phyloP scores from a whole-genome alignment of 2,888 invertebrate genomes.

The Trypoxylon attenuatum region DNA sequence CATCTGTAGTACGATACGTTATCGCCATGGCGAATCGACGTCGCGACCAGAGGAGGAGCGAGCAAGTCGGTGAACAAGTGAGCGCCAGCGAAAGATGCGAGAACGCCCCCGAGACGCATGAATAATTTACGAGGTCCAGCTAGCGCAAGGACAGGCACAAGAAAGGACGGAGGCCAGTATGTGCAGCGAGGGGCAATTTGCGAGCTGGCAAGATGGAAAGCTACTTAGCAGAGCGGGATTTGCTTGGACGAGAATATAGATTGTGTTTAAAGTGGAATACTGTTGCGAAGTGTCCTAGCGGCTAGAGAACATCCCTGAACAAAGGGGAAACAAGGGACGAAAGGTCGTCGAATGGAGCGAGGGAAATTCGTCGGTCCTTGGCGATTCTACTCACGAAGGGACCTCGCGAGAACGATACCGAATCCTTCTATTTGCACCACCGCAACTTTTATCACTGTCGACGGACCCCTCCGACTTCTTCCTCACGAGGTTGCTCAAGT shows the following conservation, averaged over 20 bases:
- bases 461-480: constrained; percentile 43
- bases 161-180: constrained; percentile 2
- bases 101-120: constrained; percentile 3
- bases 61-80: too few species aligned
- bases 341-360: constrained; percentile 33
- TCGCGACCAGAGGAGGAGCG: neutral
- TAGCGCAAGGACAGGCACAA: neutral
- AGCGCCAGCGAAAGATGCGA: neutral
- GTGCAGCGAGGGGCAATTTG: constrained; percentile 24
- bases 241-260: constrained; percentile 49
- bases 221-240: constrained; percentile 41
- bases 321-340: constrained; percentile 21
- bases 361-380: constrained; percentile 54
- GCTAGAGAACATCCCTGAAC: constrained; percentile 27
- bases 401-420: constrained; percentile 62
- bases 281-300: constrained; percentile 45
- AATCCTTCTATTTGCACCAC: constrained; percentile 65
- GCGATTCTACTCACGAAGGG: constrained; percentile 59
- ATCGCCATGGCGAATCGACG: neutral
- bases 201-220: constrained; percentile 39
- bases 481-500: constrained; percentile 50
- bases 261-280: constrained; percentile 52
- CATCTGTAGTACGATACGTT: neutral
- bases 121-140: constrained; percentile 18
- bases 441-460: constrained; percentile 64